A percentile compares a stretch with the other conserved stretches of the same genome.
These are phyloP conservation scores for Cetonia aurata DNA, from an alignment of 2,888 invertebrate genomes.

Conservation along the genomic window DNA sequence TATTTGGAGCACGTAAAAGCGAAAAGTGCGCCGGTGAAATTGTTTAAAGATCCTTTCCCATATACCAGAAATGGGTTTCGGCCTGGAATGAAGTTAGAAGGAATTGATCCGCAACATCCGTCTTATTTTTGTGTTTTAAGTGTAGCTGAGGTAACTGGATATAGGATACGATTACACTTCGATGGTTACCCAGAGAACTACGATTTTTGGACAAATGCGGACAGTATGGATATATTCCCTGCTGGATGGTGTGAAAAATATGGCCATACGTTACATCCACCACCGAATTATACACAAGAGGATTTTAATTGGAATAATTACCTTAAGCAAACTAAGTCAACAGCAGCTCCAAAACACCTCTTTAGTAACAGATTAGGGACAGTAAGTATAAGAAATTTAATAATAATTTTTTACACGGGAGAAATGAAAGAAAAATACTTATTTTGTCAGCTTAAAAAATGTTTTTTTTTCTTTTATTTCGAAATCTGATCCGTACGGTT, in stretches of 20 bases:
- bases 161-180: constrained; percentile 88
- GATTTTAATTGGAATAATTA: constrained; percentile 89
- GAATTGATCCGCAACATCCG: constrained; percentile 93
- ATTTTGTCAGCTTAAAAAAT: too few relatives aligned
- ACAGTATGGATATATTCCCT: constrained; percentile 92
- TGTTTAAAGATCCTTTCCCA: constrained; percentile 85
- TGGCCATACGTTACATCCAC: constrained; percentile 82
- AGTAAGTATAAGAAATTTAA: constrained; percentile 64
- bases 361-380: constrained; percentile 79
- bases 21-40: constrained; percentile 79
- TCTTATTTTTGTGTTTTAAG: constrained; percentile 90
- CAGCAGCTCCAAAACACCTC: constrained; percentile 82
- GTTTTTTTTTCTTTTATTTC: too few relatives aligned
- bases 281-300: constrained; percentile 73
- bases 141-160: constrained; percentile 85
- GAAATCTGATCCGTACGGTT: too few relatives aligned
- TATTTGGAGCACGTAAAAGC: constrained; percentile 81
- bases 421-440: too few relatives aligned
- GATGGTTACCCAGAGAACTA: constrained; percentile 91
- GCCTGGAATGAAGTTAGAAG: constrained; percentile 92
- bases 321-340: constrained; percentile 79
- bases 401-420: not conserved
- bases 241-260: constrained; percentile 94
- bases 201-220: constrained; percentile 95
- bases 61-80: constrained; percentile 81